Base-by-base conservation (phyloP, 1,140 invertebrate genomes). In the Stegodyphus dumicola region DNA sequence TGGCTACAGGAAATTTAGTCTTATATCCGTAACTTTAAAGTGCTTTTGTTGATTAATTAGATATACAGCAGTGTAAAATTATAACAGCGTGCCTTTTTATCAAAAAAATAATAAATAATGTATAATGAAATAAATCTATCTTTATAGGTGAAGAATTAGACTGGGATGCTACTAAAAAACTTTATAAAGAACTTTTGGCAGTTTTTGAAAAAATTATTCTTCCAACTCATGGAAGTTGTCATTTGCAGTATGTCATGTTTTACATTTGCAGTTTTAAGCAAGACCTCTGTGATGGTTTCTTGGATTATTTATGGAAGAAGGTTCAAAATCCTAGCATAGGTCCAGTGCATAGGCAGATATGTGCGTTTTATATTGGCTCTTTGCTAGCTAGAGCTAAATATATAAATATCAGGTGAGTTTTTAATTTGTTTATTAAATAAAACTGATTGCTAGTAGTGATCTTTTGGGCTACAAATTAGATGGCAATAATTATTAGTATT, bases 171-270 rank as follows among this genome's bases (percentile, higher is more conserved):
- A 89, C 90, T n/a, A 91, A 90, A 86, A 88, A 88, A 71, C 84
- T 90, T 91, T 90, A 90, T 92, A 79, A 91, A 89, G 89, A 92
- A 88, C 79, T 92, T 56, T 87, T 95, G n/a, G 89, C 90, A 65
- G 91, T 93, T 48, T 97, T 96, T 90, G 94, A 96, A 86, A 92
- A 92, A 88, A 90, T 95, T 66, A 93, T 96, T 80, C 90, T 97
- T 75, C 93, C 93, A 5, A 95, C 94, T 11, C 93, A 95, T 89
- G 93, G 92, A 51, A 94, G 92, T 74, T 93, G 93, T 89, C 95
- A 96, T 89, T 92, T 95, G 6, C 96, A 96, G 90, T 97, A 95
- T 90, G 89, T 95, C 5, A 91, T 95, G 89, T 96, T 96, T 90
- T 94, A 95, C 88, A 90, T 95, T 74, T 93, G 94, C 89, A 94